phyloP scores from a whole-genome alignment of 2,888 invertebrate genomes.

The Ptychoptera contaminata region DNA sequence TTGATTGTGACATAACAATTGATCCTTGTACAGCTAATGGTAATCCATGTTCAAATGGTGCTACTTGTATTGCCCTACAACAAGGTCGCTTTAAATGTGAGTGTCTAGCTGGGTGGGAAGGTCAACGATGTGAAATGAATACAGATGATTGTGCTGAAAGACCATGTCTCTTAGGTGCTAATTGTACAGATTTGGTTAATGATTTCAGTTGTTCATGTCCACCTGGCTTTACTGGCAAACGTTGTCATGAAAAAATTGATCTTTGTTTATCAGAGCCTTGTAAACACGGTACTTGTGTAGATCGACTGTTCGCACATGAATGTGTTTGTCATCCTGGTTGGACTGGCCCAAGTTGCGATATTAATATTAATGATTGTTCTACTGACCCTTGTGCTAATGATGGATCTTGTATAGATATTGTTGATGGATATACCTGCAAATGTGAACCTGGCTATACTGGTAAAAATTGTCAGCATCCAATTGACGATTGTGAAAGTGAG shows the following conservation, averaged over 20 bases:
- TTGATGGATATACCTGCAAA: conserved; percentile 70
- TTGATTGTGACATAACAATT: conserved; percentile 80
- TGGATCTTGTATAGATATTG: conserved; percentile 77
- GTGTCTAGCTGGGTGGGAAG: conserved; percentile 95
- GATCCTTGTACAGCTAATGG: conserved; percentile 81
- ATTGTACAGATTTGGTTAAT: conserved; percentile 85
- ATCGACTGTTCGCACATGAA: conserved; percentile 70
- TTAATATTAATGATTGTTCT: conserved; percentile 83
- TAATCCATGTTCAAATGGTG: conserved; percentile 83
- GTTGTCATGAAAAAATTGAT: conserved; percentile 90
- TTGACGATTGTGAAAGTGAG: conserved; percentile 77
- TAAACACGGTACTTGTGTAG: conserved; percentile 84
- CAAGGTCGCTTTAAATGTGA: conserved; percentile 90
- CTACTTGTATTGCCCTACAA: conserved; percentile 73
- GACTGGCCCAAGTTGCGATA: conserved; percentile 72
- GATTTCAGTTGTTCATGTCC: conserved; percentile 92
- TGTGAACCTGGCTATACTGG: conserved; percentile 93
- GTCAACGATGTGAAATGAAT: conserved; percentile 85
- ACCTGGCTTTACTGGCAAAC: conserved; percentile 85
- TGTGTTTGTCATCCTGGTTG: conserved; percentile 89
- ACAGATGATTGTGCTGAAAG: conserved; percentile 86
- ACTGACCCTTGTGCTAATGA: conserved; percentile 81
- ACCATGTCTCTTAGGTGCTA: conserved; percentile 78
- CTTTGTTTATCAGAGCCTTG: conserved; percentile 83
- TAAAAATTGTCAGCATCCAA: conserved; percentile 79